Evolutionary conservation across 2,113 vertebrate species (phyloP).

Genomic region (Gymnobelideus leadbeateri): DNA sequence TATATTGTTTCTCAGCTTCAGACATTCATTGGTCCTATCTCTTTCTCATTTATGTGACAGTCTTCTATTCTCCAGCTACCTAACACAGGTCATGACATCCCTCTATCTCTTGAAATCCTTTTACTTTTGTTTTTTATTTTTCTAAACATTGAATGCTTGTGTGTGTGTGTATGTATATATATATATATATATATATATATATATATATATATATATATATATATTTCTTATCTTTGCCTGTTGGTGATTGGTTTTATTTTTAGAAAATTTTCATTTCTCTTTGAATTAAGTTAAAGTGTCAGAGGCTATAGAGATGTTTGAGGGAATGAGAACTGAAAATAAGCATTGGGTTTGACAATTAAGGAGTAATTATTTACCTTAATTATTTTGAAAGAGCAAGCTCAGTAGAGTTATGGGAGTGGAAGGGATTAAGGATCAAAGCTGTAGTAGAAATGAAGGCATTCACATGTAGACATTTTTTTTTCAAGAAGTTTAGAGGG

Average conservation of each 20-base stretch:
- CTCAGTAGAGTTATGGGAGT: not conserved
- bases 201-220: no score
- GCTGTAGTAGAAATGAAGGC: not conserved
- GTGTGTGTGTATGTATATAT: no score
- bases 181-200: not conserved
- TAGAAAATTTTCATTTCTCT: not conserved
- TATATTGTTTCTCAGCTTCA: not conserved
- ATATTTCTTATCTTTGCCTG: not conserved
- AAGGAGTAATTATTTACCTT: not conserved
- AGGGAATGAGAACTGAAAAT: not conserved
- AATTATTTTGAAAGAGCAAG: not conserved
- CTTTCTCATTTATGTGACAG: not conserved
- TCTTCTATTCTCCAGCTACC: not conserved
- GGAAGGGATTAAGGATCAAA: not conserved
- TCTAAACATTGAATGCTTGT: not conserved
- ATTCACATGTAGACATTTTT: not conserved
- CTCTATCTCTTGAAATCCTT: not conserved
- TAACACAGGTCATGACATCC: not conserved
- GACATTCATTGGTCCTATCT: not conserved
- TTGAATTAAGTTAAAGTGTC: not conserved
- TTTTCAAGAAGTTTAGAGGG: not conserved
- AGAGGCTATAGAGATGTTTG: not conserved
- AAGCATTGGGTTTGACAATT: not conserved
- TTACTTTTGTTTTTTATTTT: not conserved
- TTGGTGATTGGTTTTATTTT: not conserved